A percentile compares a stretch with the other conserved stretches of the same genome.
These are phyloP conservation scores for Drosophila ananassae DNA, from an alignment of 1,140 invertebrate genomes.

Conservation along the genomic window DNA sequence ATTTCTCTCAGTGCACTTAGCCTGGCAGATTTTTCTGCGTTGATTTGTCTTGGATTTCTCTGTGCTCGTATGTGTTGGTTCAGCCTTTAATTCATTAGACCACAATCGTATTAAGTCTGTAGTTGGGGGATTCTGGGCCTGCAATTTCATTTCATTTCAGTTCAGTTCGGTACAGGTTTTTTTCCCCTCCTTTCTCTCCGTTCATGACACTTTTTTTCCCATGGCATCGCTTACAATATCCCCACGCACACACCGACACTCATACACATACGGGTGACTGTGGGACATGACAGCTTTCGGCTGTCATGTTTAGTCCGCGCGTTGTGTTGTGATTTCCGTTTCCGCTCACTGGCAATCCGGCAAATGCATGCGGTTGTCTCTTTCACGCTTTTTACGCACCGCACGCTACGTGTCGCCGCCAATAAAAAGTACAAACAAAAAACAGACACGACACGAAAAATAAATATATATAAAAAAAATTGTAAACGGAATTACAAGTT, in stretches of 20 bases:
- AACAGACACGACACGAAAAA: conserved; percentile 17
- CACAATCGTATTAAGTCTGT: conserved; percentile 63
- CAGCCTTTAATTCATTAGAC: conserved; percentile 67
- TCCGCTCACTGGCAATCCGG: conserved; percentile 55
- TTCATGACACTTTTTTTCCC: conserved; percentile 47
- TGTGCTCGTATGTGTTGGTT: conserved; percentile 39
- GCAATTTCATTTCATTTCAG: conserved; percentile 55
- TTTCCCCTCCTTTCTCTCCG: conserved; percentile 35
- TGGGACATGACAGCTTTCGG: conserved; percentile 61
- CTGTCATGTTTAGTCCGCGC: conserved; percentile 61
- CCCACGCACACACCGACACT: conserved; percentile 10
- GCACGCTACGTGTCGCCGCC: conserved; percentile 45
- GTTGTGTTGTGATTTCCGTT: conserved; percentile 64
- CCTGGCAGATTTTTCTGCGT: conserved; percentile 45
- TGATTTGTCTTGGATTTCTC: conserved; percentile 53
- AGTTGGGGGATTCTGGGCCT: conserved; percentile 41
- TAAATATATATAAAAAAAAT: conserved; percentile 22
- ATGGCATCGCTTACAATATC: conserved; percentile 57
- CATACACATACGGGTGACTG: conserved; percentile 20
- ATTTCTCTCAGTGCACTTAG: conserved; percentile 12
- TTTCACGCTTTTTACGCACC: conserved; percentile 60
- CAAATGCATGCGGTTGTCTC: conserved; percentile 54
- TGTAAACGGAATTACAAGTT: conserved; percentile 47
- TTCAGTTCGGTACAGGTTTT: conserved; percentile 29
- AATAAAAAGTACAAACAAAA: conserved; percentile 56